Evolutionary conservation across 2,797 vertebrate genomes (phyloP).

Genomic region (Channallabes apus): DNA sequence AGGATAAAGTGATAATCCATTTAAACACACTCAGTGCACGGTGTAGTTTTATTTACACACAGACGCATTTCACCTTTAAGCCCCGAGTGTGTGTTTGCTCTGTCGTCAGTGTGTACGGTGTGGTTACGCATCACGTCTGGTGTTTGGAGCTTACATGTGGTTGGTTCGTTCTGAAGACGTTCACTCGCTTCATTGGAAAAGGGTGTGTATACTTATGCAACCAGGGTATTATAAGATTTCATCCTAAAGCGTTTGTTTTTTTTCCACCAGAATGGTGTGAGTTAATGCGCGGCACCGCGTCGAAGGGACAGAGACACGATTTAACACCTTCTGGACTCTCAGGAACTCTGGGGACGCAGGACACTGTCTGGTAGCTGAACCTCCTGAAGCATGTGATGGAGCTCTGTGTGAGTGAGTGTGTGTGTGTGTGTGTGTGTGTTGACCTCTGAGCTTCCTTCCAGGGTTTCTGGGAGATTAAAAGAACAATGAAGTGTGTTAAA

Average conservation of each 20-base stretch:
- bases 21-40: not conserved
- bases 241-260: not conserved
- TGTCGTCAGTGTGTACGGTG: not conserved
- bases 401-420: not conserved
- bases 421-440: not conserved
- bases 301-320: not conserved
- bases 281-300: not conserved
- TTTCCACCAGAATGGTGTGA: not conserved
- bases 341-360: not conserved
- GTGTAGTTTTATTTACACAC: not conserved
- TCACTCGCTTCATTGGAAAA: not conserved
- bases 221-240: not conserved
- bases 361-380: too few relatives aligned
- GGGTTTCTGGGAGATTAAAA: slow-evolving; percentile 18
- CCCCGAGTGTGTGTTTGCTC: not conserved
- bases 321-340: not conserved
- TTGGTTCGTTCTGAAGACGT: not conserved
- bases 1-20: not conserved
- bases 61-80: not conserved
- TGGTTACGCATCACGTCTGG: not conserved
- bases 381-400: slow-evolving; percentile 1
- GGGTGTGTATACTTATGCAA: slow-evolving; percentile 6
- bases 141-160: not conserved
- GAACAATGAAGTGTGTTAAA: slow-evolving; percentile 20
- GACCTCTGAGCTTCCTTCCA: not conserved